Evolutionary conservation across 2,888 invertebrate species (phyloP).

Genomic region (Dryadula phaetusa): DNA sequence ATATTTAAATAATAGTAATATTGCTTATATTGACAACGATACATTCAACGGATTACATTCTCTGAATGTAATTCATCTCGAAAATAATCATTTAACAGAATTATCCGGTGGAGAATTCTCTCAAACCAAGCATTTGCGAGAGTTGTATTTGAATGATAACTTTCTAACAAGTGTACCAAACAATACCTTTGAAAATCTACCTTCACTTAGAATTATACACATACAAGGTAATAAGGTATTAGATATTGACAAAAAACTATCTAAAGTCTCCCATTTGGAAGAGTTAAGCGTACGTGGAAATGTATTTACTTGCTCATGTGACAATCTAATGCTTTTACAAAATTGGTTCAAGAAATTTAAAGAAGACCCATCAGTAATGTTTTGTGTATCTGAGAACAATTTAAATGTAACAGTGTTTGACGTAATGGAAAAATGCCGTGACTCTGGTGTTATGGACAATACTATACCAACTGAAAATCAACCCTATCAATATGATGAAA

Average conservation of each 20-base stretch:
- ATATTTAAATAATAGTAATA: slow-evolving; percentile 90
- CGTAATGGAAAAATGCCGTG: slow-evolving; percentile 77
- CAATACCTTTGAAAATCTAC: slow-evolving; percentile 89
- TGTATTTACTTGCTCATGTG: slow-evolving; percentile 91
- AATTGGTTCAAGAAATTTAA: slow-evolving; percentile 87
- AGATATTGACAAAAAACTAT: slow-evolving; percentile 87
- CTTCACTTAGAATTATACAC: slow-evolving; percentile 87
- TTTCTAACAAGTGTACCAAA: slow-evolving; percentile 88
- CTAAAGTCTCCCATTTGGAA: slow-evolving; percentile 85
- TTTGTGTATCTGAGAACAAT: slow-evolving; percentile 84
- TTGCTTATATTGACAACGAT: slow-evolving; percentile 89
- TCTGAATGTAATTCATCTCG: slow-evolving; percentile 89
- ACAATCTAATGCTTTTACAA: slow-evolving; percentile 86
- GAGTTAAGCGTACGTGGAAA: slow-evolving; percentile 89
- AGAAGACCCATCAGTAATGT: slow-evolving; percentile 86
- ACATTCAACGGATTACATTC: slow-evolving; percentile 91
- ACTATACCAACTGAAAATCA: slow-evolving; percentile 83
- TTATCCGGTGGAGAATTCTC: slow-evolving; percentile 91
- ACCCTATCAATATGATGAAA: slow-evolving; percentile 86
- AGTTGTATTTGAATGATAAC: slow-evolving; percentile 92
- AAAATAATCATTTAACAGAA: slow-evolving; percentile 89
- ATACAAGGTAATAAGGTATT: slow-evolving; percentile 90
- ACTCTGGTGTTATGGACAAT: slow-evolving; percentile 80
- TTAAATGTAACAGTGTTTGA: slow-evolving; percentile 78
- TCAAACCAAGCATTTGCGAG: slow-evolving; percentile 89